phyloP scores from a whole-genome alignment of 2,113 vertebrate species.

The Prinia subflava region DNA sequence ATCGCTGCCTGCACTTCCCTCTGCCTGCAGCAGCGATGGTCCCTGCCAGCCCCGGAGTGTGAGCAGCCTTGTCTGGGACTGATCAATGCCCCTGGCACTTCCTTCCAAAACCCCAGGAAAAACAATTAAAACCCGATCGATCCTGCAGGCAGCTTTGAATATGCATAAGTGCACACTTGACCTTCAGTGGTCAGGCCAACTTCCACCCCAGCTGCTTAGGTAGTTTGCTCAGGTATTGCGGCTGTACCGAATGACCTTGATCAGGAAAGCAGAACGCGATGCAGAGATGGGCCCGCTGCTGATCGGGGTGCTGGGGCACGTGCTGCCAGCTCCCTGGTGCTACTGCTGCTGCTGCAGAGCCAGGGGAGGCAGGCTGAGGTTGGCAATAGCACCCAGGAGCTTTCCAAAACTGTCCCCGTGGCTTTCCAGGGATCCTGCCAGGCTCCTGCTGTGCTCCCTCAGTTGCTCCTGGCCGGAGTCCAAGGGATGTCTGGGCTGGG shows the following conservation, averaged over 20 bases:
- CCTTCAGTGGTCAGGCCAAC: conserved; percentile 87
- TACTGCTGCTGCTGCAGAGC: not conserved
- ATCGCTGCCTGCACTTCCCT: not conserved
- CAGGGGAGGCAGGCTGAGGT: not conserved
- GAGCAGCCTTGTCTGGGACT: conserved; percentile 81
- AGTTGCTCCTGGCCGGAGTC: not conserved
- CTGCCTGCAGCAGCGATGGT: conserved; percentile 1
- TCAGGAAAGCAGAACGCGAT: not conserved
- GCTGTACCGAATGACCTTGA: conserved; percentile 60
- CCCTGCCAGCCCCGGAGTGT: conserved; percentile 60
- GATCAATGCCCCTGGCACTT: conserved; percentile 98
- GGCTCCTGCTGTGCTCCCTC: not conserved
- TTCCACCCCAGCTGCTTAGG: conserved; percentile 55
- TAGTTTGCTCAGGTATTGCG: conserved; percentile 63
- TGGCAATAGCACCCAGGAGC: not conserved
- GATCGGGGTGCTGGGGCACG: fast-evolving
- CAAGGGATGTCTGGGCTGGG: not conserved
- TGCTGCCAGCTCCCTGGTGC: not conserved
- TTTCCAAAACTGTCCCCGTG: not conserved
- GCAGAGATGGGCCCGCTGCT: not conserved
- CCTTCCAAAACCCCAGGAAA: conserved; percentile 96
- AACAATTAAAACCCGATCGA: conserved; percentile 99
- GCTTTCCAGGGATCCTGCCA: not conserved
- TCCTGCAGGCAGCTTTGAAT: conserved; percentile 90
- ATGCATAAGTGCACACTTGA: conserved; percentile 99